phyloP scores from a whole-genome alignment of 2,888 invertebrate species.

The Octodonta nipae region DNA sequence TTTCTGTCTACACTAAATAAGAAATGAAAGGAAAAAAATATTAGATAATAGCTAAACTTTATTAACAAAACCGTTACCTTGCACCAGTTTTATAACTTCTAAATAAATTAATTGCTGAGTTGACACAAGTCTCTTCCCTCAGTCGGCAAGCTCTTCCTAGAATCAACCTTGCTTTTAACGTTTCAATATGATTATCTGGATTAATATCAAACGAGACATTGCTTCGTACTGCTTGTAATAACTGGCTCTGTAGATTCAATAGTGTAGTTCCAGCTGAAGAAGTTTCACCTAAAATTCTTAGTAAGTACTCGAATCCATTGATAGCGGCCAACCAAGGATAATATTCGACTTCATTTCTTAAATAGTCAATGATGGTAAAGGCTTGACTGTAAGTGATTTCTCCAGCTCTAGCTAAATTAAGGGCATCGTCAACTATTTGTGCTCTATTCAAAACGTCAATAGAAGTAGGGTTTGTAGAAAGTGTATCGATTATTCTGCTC shows the following conservation, averaged over 20 bases:
- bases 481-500: not conserved
- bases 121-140: not conserved
- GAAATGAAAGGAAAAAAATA: no score
- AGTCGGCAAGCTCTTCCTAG: not conserved
- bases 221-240: not conserved
- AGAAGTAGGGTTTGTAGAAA: not conserved
- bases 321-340: not conserved
- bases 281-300: not conserved
- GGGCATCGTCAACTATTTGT: conserved; percentile 62
- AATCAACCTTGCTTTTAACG: not conserved
- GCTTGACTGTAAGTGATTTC: conserved; percentile 39
- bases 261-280: not conserved
- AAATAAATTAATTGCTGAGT: no score
- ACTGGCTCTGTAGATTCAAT: not conserved
- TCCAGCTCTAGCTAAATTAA: conserved; percentile 48
- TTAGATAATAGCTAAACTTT: no score
- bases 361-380: conserved; percentile 38
- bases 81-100: no score
- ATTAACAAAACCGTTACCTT: no score
- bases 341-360: not conserved
- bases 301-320: not conserved
- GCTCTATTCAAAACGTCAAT: conserved; percentile 49
- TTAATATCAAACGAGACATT: not conserved
- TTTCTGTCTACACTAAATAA: conserved; percentile 46
- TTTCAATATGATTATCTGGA: not conserved